phyloP scores from a whole-genome alignment of 1,140 invertebrate genomes.

The Trichonephila clavipes region DNA sequence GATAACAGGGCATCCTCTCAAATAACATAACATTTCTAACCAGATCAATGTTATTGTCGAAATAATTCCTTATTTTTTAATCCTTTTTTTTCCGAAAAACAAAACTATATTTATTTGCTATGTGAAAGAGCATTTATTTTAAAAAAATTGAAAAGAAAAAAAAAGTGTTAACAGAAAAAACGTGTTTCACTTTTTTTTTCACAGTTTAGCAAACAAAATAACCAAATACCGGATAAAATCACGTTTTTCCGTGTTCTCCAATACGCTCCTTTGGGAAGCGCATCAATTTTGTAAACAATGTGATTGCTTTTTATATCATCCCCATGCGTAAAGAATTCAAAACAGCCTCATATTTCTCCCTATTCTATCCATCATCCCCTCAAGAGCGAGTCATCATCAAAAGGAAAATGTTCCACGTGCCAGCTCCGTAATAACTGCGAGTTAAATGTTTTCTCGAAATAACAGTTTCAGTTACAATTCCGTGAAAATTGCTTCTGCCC shows the following conservation, averaged over 20 bases:
- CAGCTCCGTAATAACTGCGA: neutral
- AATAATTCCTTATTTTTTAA: too few species aligned
- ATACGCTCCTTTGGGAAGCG: neutral
- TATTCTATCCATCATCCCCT: neutral
- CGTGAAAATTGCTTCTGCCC: constrained; percentile 25
- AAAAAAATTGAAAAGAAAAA: too few species aligned
- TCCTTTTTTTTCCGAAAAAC: too few species aligned
- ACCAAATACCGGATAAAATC: neutral
- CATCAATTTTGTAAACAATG: neutral
- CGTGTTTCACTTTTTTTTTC: too few species aligned
- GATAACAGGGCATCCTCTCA: too few species aligned
- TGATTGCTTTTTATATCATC: neutral
- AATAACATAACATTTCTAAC: too few species aligned
- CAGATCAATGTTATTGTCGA: too few species aligned
- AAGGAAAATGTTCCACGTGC: constrained; percentile 32
- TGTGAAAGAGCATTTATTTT: too few species aligned
- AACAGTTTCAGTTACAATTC: constrained; percentile 52
- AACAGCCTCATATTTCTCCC: neutral
- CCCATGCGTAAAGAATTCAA: neutral
- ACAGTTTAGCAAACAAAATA: neutral
- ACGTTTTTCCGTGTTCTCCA: too few species aligned
- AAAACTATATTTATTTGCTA: too few species aligned
- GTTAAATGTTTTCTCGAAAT: constrained; percentile 45
- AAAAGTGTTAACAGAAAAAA: too few species aligned
- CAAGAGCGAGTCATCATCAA: neutral